Evolutionary conservation across 1,140 invertebrate species (phyloP).

Genomic region (Aplysia californica): DNA sequence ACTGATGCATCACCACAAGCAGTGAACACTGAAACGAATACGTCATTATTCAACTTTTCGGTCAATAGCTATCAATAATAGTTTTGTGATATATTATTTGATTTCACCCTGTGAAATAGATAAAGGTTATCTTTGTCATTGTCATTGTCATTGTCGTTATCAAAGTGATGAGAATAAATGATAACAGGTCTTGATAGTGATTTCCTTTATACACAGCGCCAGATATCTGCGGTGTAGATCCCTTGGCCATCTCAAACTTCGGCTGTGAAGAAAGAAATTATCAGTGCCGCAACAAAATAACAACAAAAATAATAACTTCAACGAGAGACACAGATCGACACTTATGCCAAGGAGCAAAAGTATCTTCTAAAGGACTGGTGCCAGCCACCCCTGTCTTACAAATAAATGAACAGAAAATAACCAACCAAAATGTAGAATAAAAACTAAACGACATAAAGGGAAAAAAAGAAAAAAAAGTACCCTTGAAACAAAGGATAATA

Average conservation of each 20-base stretch:
- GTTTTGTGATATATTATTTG: background rate
- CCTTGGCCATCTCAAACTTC: background rate
- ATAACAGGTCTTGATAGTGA: background rate
- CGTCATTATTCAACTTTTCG: background rate
- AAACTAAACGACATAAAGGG: too few relatives aligned
- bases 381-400: too few relatives aligned
- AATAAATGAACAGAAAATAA: too few relatives aligned
- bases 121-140: background rate
- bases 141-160: background rate
- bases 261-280: background rate
- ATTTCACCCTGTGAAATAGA: background rate
- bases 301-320: too few relatives aligned
- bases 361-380: too few relatives aligned
- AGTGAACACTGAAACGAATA: slow-evolving; percentile 68
- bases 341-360: too few relatives aligned
- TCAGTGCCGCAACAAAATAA: too few relatives aligned
- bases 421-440: too few relatives aligned
- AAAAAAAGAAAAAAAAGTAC: too few relatives aligned
- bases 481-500: too few relatives aligned
- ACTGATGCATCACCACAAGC: slow-evolving; percentile 67
- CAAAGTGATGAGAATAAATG: background rate
- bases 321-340: too few relatives aligned
- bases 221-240: background rate
- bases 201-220: background rate
- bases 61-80: background rate